Evolutionary conservation across 1,140 invertebrate genomes (phyloP).

Genomic region (Ladona fulva): DNA sequence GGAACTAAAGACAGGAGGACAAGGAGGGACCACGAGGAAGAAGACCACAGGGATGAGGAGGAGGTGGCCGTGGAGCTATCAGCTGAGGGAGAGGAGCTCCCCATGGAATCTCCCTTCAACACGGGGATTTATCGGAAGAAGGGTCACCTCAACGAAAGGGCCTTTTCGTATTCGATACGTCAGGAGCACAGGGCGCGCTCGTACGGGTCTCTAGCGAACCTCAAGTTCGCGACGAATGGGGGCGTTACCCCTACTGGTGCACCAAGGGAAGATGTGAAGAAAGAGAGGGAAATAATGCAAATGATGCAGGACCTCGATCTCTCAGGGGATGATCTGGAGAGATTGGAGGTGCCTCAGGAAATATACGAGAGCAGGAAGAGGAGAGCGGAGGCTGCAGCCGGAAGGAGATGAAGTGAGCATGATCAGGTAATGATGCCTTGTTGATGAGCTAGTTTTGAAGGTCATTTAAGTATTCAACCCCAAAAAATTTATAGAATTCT

Average conservation of each 20-base stretch:
- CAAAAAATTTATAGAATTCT: no score
- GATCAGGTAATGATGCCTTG: no score
- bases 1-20: conserved; percentile 19
- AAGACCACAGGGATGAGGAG: conserved; percentile 34
- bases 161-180: conserved; percentile 87
- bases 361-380: neutral
- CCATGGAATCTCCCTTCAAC: conserved; percentile 63
- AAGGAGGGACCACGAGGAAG: conserved; percentile 34
- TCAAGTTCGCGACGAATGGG: conserved; percentile 59
- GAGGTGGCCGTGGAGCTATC: conserved; percentile 16
- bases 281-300: conserved; percentile 84
- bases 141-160: conserved; percentile 84
- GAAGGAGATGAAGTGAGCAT: neutral
- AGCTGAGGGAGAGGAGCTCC: conserved; percentile 23
- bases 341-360: neutral
- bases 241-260: conserved; percentile 26
- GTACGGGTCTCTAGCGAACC: conserved; percentile 78
- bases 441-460: no score
- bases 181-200: conserved; percentile 85
- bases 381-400: neutral
- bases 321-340: conserved; percentile 57
- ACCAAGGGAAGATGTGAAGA: conserved; percentile 61
- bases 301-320: conserved; percentile 79
- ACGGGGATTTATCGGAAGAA: conserved; percentile 83
- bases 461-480: no score